These are phyloP conservation scores for Catotricha subobsoleta DNA, from an alignment of 2,888 invertebrate genomes.

Conservation along the genomic window DNA sequence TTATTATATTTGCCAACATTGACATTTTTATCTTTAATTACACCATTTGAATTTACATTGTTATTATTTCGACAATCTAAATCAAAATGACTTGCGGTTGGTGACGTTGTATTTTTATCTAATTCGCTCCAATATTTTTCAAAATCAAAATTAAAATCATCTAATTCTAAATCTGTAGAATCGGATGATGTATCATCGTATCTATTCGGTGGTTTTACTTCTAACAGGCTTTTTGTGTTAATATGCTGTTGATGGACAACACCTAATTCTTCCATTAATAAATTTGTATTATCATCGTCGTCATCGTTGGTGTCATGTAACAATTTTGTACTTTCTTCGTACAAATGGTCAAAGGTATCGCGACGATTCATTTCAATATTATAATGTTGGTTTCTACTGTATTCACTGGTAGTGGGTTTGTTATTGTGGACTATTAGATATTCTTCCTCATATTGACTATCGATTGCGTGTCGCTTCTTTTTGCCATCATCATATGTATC, in stretches of 20 bases:
- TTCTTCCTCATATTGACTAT: constrained; percentile 1
- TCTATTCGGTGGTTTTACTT: constrained; percentile 25
- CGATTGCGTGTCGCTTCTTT: neutral
- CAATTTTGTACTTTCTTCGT: too few relatives aligned
- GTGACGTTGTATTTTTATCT: constrained; percentile 28
- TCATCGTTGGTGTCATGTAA: too few relatives aligned
- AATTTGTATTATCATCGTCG: too few relatives aligned
- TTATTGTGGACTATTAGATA: neutral
- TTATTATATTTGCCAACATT: constrained; percentile 26
- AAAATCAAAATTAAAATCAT: constrained; percentile 29
- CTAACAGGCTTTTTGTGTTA: constrained; percentile 26
- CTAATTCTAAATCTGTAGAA: constrained; percentile 28
- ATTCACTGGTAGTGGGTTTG: neutral
- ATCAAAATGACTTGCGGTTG: constrained; percentile 27
- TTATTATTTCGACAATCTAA: constrained; percentile 6
- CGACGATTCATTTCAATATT: too few relatives aligned
- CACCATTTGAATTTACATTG: neutral
- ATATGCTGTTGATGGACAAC: too few relatives aligned
- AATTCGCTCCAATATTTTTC: constrained; percentile 30
- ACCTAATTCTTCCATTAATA: too few relatives aligned
- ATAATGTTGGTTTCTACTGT: too few relatives aligned
- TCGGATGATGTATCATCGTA: constrained; percentile 28
- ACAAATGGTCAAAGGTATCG: too few relatives aligned
- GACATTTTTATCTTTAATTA: constrained; percentile 15
- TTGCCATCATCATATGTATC: neutral